Evolutionary conservation across 2,888 invertebrate species (phyloP), one percentile per base, ranked within the genome.

Genomic region (Merodon equestris): DNA sequence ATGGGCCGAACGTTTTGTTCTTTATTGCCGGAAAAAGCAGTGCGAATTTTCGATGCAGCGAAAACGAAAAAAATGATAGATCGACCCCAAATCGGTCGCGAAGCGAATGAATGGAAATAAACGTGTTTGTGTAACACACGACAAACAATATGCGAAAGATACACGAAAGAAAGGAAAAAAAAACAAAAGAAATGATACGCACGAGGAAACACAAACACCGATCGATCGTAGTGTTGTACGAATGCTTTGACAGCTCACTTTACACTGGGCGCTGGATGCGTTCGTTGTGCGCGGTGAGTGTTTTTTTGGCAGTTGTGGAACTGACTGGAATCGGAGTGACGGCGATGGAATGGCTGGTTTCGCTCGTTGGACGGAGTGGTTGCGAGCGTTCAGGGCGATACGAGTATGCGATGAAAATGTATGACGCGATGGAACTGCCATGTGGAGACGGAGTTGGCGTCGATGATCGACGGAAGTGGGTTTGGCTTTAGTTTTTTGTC

Each of bases 91-190:
- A 44, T 61, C 51, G 7, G 27, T 4, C 7, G 27, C 7, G 27
- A 27, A 7, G 7, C 7, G 27, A 7, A 27, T 27, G 27, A 27
- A 27, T 27, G 27, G 27, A 27, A 27, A 27, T 27, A 7, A 27
- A 27, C 27, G 27, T 27, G 27, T 27, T 27, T 7, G 27, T 7
- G 27, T 27, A 7, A 4, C 2, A 63, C 53, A 77, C 77, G 72
- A 77, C 63, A 73, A 73, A 63, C 77, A 73, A 77, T 68, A 73
- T 51, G 48, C 68, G 73, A 68, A 68, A 64, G 19, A 51, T 27
- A 27, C 27, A 27, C 27, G 27, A 27, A 27, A 7, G 27, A 27
- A 7, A 27, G 27, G 7, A 27, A 27, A 27, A 27, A 27, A 27
- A 27, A 27, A 27, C 27, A 27, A 27, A 27, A 27, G 7, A 27